Conservation (phyloP, 2,888 invertebrate genomes). For the Fissipunctia ypsillon region DNA sequence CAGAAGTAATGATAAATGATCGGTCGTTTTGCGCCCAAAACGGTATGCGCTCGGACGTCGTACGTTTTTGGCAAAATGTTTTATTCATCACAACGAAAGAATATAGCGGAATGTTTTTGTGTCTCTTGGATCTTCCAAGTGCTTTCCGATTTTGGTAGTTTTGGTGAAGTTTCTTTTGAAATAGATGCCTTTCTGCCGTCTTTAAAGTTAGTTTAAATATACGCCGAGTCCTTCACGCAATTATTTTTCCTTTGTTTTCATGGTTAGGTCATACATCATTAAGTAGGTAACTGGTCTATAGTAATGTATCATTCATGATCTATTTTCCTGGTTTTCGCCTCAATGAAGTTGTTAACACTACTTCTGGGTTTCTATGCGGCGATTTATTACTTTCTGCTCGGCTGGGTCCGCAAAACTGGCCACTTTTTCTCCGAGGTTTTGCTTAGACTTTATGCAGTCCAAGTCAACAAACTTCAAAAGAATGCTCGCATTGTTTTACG, state of each 20-base stretch:
- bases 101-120: conserved; percentile 72
- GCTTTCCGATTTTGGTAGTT: conserved; percentile 31
- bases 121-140: conserved; percentile 23
- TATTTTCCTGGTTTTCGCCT: conserved; percentile 42
- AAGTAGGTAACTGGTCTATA: neutral
- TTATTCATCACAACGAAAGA: conserved; percentile 84
- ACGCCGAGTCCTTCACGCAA: neutral
- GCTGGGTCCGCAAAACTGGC: conserved; percentile 13
- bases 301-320: conserved; percentile 1
- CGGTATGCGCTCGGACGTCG: conserved; percentile 70
- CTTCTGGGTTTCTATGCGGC: conserved; percentile 44
- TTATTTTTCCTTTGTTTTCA: neutral
- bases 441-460: conserved; percentile 9
- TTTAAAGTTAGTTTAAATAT: neutral
- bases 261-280: conserved; percentile 8
- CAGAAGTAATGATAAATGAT: conserved; percentile 75
- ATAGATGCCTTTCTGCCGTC: conserved; percentile 12
- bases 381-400: conserved; percentile 50
- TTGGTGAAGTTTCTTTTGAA: conserved; percentile 11
- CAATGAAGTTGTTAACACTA: conserved; percentile 34
- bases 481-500: conserved; percentile 44
- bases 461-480: conserved; percentile 26
- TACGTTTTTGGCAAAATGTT: conserved; percentile 84
- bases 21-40: conserved; percentile 76
- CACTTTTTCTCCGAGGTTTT: conserved; percentile 42